Base-by-base conservation (phyloP, 2,113 vertebrate species). In the Megaceryle maxima region DNA sequence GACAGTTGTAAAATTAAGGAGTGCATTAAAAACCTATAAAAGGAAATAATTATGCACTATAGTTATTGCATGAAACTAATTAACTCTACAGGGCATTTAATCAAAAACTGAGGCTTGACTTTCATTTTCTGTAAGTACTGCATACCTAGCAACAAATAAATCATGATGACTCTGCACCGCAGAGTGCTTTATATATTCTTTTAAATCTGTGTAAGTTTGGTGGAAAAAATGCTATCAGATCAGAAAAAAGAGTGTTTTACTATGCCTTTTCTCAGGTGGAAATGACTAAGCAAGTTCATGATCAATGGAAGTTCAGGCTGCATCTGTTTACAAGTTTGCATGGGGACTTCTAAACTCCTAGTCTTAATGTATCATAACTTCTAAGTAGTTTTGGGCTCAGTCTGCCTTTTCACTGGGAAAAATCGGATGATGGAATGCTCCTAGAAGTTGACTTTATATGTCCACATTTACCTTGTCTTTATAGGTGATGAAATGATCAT, bases 11-110 rank as follows among this genome's bases (percentile, higher is more conserved):
- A 90, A 94, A 94, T 81, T 86, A 77, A 86, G 63, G n/a, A 76
- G 44, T 86, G 29, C 56, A 83, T 96, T 93, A 92, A 95, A 94
- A 92, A 10, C 51, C 46, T 80, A 44, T 93, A 72, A 94, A 91
- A 92, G 64, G 4, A 77, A 86, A 59, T 86, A 77, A 79, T 95
- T 90, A 50, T 63, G n/a, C 50, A n/a, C 33, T 85, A 2, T 21
- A 88, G 50, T 88, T 22, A 70, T 37, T 12, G 29, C 5, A 1
- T 83, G 68, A 78, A 96, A 83, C 51, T 90, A 86, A 92, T 92
- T 90, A 91, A 75, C 63, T 90, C 51, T 88, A 35, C 37, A 57
- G 60, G 64, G 8, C 39, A 19, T 83, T 94, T 89, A 95, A 90
- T 94, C 26, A 88, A 83, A 96, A 83, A 10, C 1, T 48, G 55